Percentiles rank a stretch among this genome's conserved stretches.
Evolutionary conservation across 2,888 invertebrate species (phyloP).

Genomic region (Charanyca ferruginea): DNA sequence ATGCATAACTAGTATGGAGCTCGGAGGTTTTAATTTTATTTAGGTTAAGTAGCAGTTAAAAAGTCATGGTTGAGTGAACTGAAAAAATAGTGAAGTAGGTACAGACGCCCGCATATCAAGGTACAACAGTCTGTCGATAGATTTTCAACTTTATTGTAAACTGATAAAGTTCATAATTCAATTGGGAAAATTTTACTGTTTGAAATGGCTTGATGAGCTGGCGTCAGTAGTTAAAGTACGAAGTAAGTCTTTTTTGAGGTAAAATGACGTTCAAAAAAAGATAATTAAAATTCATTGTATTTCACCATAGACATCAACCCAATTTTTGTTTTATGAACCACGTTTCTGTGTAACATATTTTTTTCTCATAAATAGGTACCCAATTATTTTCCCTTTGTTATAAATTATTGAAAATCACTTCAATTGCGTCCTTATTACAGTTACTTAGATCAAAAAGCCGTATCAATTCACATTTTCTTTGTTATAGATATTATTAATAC

Average conservation of each 20-base stretch:
- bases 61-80: neutral
- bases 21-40: neutral
- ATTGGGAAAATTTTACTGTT: too few relatives aligned
- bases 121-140: too few relatives aligned
- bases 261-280: too few relatives aligned
- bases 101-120: too few relatives aligned
- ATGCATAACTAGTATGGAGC: neutral
- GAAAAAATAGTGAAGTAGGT: neutral
- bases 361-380: neutral
- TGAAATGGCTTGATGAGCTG: too few relatives aligned
- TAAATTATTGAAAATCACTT: conserved; percentile 7
- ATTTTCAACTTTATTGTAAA: too few relatives aligned
- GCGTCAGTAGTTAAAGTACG: too few relatives aligned
- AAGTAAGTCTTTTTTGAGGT: too few relatives aligned
- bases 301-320: too few relatives aligned
- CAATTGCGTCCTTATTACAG: neutral
- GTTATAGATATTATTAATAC: neutral
- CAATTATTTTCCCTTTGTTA: conserved; percentile 10
- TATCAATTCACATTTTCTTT: neutral
- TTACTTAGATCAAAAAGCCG: neutral
- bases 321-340: neutral
- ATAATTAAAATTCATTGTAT: neutral
- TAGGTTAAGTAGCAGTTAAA: neutral
- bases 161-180: too few relatives aligned
- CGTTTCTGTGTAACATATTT: neutral